Base-by-base conservation (phyloP, 1,140 invertebrate species). In the Ephestia elutella region DNA sequence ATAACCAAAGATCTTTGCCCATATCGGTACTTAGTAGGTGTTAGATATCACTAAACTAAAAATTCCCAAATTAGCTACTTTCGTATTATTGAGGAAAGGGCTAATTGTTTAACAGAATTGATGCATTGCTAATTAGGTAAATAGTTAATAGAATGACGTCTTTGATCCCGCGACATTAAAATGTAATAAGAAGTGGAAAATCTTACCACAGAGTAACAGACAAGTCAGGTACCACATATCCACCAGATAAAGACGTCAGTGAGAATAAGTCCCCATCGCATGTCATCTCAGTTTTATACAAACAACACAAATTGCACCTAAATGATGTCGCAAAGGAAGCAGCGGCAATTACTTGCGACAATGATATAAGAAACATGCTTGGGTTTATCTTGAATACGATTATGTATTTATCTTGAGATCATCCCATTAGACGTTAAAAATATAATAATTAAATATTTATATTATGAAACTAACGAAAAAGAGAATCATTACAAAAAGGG, bases 321-420 rank as follows among this genome's bases (percentile, higher is more conserved):
- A 85, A 82, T 64, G 78, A 78, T 82, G 81, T 82, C 82, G 71
- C 77, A 69, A 49, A 83, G 79, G 79, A 83, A 77, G 67, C 75
- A 25, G 18, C 48, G 54, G 65, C 69, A 80, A 83, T 83, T 82
- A 82, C 70, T 21, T 48, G 49, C 60, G 49, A 49, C 28, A 51
- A 59, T 35, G 54, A 9, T 59, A 62, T 59, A 56, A 66, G 53
- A 68, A 59, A 60, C 59, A 55, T 59, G 38, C 38, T 44, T 44
- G 3, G 38, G n/a, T 44, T 44, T 44, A 44, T 44, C 38, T 44
- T 44, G 38, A 44, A 44, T 15, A 44, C n/a, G 0, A 44, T 44
- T 44, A 44, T 44, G 38, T 44, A 35, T 13, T 35, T 35, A 35
- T 35, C 32, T 35, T 35, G 32, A 35, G 32, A 11, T 35, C 32